Evolutionary conservation across 2,888 invertebrate species (phyloP).

Genomic region (Tetranychus piercei): DNA sequence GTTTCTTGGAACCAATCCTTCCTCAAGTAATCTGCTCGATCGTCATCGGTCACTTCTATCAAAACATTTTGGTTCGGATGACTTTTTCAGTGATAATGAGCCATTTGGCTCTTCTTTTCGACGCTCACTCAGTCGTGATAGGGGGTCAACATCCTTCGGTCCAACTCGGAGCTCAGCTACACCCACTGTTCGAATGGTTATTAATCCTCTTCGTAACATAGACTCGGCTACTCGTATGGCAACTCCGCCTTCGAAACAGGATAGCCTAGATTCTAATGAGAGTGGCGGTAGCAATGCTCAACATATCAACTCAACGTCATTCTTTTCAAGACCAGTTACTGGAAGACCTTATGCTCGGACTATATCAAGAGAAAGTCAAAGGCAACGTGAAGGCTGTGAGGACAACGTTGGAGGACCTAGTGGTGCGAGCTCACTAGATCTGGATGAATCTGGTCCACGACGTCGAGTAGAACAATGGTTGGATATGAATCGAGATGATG

Average conservation of each 20-base stretch:
- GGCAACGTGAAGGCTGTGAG: not conserved
- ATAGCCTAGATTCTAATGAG: slow-evolving; percentile 5
- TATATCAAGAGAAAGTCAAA: slow-evolving; percentile 8
- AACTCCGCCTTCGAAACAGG: not conserved
- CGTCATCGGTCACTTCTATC: slow-evolving; percentile 8
- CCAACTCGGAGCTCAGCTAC: not conserved
- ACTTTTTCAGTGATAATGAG: not conserved
- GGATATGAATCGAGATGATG: slow-evolving; percentile 21
- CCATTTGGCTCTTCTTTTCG: slow-evolving; percentile 1
- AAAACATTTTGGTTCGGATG: slow-evolving; percentile 15
- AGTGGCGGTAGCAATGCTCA: not conserved
- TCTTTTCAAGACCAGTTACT: not conserved
- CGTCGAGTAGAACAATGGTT: slow-evolving; percentile 27
- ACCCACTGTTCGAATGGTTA: slow-evolving; percentile 2
- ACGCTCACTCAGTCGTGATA: not conserved
- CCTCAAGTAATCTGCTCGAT: slow-evolving; percentile 13
- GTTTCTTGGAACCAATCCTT: slow-evolving; percentile 9
- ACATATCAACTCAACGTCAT: not conserved
- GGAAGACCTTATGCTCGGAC: not conserved
- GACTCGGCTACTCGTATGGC: not conserved
- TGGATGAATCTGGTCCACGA: slow-evolving; percentile 14
- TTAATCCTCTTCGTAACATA: not conserved
- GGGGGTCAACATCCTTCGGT: slow-evolving; percentile 1
- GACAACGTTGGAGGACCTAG: not conserved
- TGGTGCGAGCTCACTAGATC: not conserved